Evolutionary conservation across 1,140 invertebrate genomes (phyloP).

Genomic region (Drepana arcuata): DNA sequence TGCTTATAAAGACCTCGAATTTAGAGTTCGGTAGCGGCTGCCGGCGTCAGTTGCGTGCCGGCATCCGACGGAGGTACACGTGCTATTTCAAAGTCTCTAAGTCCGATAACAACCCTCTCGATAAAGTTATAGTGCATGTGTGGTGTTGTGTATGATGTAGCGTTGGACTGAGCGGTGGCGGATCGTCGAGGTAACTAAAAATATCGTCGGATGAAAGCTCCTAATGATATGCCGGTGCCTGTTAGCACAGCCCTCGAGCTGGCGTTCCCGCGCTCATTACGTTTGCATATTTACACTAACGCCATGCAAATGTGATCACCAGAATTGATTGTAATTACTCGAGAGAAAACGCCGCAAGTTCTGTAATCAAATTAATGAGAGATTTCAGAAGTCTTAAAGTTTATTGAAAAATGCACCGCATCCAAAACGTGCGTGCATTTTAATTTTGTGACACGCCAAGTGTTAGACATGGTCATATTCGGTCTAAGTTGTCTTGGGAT

Average conservation of each 20-base stretch:
- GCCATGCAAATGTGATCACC: slow-evolving; percentile 8
- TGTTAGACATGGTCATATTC: slow-evolving; percentile 7
- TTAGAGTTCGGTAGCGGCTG: slow-evolving; percentile 31
- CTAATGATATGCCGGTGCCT: slow-evolving; percentile 23
- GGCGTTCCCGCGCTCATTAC: slow-evolving; percentile 9
- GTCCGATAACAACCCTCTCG: slow-evolving; percentile 10
- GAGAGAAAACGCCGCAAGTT: not conserved
- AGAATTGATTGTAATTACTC: not conserved
- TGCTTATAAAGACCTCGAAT: slow-evolving; percentile 43
- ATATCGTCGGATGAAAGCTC: slow-evolving; percentile 26
- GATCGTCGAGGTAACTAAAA: slow-evolving; percentile 50
- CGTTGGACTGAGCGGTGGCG: slow-evolving; percentile 15
- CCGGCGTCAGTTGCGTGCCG: slow-evolving; percentile 43
- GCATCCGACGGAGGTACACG: slow-evolving; percentile 33
- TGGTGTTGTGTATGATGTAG: slow-evolving; percentile 22
- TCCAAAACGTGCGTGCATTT: too few relatives aligned
- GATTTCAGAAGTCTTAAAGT: not conserved
- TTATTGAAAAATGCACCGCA: slow-evolving; percentile 3
- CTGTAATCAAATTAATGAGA: not conserved
- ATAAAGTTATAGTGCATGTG: slow-evolving; percentile 25
- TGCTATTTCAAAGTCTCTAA: slow-evolving; percentile 10
- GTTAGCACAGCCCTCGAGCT: slow-evolving; percentile 30
- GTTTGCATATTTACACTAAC: slow-evolving; percentile 15
- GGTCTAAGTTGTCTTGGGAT: not conserved
- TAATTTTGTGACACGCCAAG: not conserved